phyloP scores from a whole-genome alignment of 2,888 invertebrate species.

The Drosophila cognata region DNA sequence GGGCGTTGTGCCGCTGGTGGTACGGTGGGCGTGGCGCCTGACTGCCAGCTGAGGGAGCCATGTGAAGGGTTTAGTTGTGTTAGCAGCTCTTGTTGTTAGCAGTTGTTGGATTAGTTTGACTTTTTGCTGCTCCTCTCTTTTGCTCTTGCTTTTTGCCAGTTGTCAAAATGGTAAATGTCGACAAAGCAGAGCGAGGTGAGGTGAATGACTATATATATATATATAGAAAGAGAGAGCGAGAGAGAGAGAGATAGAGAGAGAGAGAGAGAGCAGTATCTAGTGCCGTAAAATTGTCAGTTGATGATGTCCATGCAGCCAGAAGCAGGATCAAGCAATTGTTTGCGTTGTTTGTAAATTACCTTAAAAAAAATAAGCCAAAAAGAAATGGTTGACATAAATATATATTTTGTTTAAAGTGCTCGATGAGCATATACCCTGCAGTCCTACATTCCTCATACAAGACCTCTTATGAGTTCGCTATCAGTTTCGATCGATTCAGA shows the following conservation, averaged over 20 bases:
- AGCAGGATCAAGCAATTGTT: conserved; percentile 66
- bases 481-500: background rate
- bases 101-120: conserved; percentile 81
- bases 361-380: conserved; percentile 27
- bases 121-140: conserved; percentile 54
- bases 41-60: too few species aligned
- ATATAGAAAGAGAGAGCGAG: background rate
- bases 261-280: background rate
- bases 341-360: conserved; percentile 67
- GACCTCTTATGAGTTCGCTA: background rate
- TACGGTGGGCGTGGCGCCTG: conserved; percentile 31
- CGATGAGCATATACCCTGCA: conserved; percentile 4
- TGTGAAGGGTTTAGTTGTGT: background rate
- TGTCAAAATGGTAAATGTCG: conserved; percentile 68
- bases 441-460: background rate
- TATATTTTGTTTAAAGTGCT: too few species aligned
- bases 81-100: conserved; percentile 66
- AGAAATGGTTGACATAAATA: background rate
- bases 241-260: too few species aligned
- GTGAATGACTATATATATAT: background rate
- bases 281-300: conserved; percentile 70
- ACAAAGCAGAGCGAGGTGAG: conserved; percentile 3
- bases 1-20: conserved; percentile 35
- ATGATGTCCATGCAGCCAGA: conserved; percentile 51
- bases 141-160: conserved; percentile 50